phyloP scores from a whole-genome alignment of 1,140 invertebrate species.

The Ephestia elutella region DNA sequence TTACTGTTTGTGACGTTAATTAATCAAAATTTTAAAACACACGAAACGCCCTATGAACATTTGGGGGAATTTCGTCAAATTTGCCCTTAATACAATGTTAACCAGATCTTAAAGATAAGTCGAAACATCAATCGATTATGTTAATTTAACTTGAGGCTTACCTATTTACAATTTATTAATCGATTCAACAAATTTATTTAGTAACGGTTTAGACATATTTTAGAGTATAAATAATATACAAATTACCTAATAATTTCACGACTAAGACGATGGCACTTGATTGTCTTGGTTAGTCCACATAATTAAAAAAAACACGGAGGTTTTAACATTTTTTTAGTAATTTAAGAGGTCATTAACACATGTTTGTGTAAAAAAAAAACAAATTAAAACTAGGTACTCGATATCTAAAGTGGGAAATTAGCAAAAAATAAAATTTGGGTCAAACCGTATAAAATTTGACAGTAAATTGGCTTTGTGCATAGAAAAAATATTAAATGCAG shows the following conservation, averaged over 20 bases:
- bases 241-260: constrained; percentile 7
- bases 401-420: too few relatives aligned
- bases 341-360: too few relatives aligned
- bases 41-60: background rate
- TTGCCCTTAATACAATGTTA: background rate
- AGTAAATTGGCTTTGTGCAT: too few relatives aligned
- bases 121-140: background rate
- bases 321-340: too few relatives aligned
- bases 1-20: too few relatives aligned
- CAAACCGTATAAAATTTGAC: too few relatives aligned
- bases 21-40: background rate
- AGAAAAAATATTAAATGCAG: background rate
- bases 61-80: background rate
- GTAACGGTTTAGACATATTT: background rate
- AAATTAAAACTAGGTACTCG: too few relatives aligned
- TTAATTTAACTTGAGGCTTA: background rate
- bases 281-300: background rate
- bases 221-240: background rate
- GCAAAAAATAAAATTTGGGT: too few relatives aligned
- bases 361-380: too few relatives aligned
- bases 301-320: background rate
- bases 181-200: background rate
- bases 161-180: background rate
- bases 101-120: background rate
- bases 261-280: constrained; percentile 11